A percentile compares a stretch with the other conserved stretches of the same genome.
phyloP scores from a whole-genome alignment of 1,140 invertebrate genomes.

The Physella acuta region DNA sequence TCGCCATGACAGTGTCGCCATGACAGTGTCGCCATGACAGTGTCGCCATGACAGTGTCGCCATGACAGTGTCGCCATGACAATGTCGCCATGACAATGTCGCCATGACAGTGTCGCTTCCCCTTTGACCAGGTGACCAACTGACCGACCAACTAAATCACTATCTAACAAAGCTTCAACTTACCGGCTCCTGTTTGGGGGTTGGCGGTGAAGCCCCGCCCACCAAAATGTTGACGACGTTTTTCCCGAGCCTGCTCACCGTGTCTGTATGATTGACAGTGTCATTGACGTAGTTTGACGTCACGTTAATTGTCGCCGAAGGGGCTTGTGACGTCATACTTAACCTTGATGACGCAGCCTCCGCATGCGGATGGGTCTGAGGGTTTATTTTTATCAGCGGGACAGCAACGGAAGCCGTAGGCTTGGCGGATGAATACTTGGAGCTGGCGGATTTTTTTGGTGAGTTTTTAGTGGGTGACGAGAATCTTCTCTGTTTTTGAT shows the following conservation, averaged over 20 bases:
- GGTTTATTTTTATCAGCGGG: neutral
- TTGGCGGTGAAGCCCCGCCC: too few relatives aligned
- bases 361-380: neutral
- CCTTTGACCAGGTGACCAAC: neutral
- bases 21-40: too few relatives aligned
- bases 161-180: neutral
- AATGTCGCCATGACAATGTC: too few relatives aligned
- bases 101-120: too few relatives aligned
- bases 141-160: neutral
- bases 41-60: too few relatives aligned
- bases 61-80: too few relatives aligned
- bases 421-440: neutral
- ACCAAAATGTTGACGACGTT: too few relatives aligned
- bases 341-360: neutral
- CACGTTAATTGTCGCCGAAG: too few relatives aligned
- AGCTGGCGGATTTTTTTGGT: neutral
- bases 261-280: too few relatives aligned
- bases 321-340: slow-evolving; percentile 1
- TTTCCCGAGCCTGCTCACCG: too few relatives aligned
- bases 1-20: too few relatives aligned
- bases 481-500: neutral
- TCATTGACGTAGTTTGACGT: too few relatives aligned
- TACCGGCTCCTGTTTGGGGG: neutral
- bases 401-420: neutral
- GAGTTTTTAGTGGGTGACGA: neutral